Percentiles rank a stretch among this genome's conserved stretches.
phyloP scores from a whole-genome alignment of 2,113 vertebrate genomes.

The Onychorhynchus coronatus region DNA sequence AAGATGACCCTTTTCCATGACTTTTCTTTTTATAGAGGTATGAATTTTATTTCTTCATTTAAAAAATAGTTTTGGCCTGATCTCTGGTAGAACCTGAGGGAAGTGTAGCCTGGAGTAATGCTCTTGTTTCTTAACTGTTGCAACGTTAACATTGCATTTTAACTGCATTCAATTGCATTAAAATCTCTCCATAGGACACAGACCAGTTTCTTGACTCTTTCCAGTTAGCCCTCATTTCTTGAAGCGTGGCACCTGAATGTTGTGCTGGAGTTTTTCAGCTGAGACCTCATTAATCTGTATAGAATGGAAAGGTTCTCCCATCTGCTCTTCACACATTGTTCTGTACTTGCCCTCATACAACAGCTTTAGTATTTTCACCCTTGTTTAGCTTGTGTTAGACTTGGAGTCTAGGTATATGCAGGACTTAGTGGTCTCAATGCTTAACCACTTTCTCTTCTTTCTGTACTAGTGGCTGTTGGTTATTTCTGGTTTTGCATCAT shows the following conservation, averaged over 20 bases:
- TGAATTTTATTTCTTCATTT: neutral
- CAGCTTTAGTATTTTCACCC: neutral
- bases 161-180: neutral
- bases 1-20: neutral
- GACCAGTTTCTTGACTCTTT: neutral
- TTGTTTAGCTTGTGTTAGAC: neutral
- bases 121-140: neutral
- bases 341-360: neutral
- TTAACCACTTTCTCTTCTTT: neutral
- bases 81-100: neutral
- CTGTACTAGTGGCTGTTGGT: neutral
- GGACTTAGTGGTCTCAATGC: neutral
- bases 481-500: neutral
- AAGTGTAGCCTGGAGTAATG: neutral
- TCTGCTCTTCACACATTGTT: neutral
- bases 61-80: neutral
- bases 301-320: neutral
- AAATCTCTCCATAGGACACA: neutral
- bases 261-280: fast-evolving
- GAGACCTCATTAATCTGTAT: neutral
- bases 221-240: neutral
- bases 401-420: too few relatives aligned
- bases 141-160: neutral
- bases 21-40: neutral
- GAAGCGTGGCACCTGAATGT: neutral